Conservation (phyloP, 1,140 invertebrate species). For the Brachionus rubens region DNA sequence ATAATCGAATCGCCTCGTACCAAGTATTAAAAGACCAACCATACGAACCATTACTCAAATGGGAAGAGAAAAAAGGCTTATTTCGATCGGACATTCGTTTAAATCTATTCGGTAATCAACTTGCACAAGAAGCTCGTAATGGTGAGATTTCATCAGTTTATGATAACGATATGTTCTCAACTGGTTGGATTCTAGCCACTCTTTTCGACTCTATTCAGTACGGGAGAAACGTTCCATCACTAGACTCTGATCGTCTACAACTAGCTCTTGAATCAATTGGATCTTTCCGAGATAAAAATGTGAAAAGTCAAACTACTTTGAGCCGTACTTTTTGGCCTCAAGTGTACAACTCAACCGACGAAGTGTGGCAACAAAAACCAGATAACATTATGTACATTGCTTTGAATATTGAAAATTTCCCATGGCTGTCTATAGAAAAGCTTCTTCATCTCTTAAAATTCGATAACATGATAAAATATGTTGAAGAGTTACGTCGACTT, state of each 20-base stretch:
- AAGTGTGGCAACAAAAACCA: conserved; percentile 51
- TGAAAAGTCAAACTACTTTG: conserved; percentile 50
- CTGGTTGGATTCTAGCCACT: conserved; percentile 50
- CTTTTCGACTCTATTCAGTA: conserved; percentile 50
- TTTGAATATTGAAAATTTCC: conserved; percentile 49
- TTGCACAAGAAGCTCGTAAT: conserved; percentile 46
- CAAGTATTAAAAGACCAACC: conserved; percentile 48
- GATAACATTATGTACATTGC: conserved; percentile 51
- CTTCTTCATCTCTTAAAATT: conserved; percentile 50
- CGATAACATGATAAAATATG: conserved; percentile 48
- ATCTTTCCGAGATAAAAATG: conserved; percentile 50
- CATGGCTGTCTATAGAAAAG: conserved; percentile 50
- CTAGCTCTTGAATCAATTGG: conserved; percentile 51
- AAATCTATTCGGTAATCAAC: conserved; percentile 50
- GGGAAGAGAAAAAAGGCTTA: conserved; percentile 50
- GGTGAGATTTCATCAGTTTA: conserved; percentile 49
- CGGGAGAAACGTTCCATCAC: conserved; percentile 48
- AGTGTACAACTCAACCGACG: conserved; percentile 50
- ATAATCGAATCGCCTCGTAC: conserved; percentile 13
- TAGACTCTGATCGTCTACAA: conserved; percentile 47
- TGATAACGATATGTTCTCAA: conserved; percentile 55
- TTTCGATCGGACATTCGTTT: conserved; percentile 50
- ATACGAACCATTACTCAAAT: conserved; percentile 49
- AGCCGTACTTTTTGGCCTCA: conserved; percentile 55
- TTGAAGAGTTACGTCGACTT: conserved; percentile 44